Evolutionary conservation across 2,797 vertebrate genomes (phyloP).

Genomic region (Epinephelus coioides): DNA sequence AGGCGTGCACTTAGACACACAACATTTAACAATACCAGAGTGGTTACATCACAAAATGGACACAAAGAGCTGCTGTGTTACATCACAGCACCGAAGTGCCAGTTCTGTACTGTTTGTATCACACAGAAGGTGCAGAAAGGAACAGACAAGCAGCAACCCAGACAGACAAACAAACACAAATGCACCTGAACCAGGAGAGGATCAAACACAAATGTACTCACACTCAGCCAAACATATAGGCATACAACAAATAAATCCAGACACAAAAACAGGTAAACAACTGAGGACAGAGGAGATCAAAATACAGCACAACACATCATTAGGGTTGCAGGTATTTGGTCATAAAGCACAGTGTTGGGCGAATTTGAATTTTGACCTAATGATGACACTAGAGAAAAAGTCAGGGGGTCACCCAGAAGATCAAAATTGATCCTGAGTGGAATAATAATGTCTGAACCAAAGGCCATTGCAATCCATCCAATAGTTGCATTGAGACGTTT

Average conservation of each 20-base stretch:
- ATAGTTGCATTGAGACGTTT: background rate
- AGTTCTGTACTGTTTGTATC: conserved; percentile 12
- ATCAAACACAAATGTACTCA: conserved; percentile 12
- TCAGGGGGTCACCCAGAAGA: background rate
- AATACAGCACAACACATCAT: background rate
- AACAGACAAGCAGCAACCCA: conserved; percentile 9
- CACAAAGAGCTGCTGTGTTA: conserved; percentile 49
- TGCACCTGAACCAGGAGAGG: conserved; percentile 7
- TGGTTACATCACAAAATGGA: conserved; percentile 47
- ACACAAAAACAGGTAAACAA: background rate
- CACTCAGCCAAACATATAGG: background rate
- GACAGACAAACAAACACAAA: conserved; percentile 21
- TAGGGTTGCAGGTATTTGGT: background rate
- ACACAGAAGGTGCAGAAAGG: conserved; percentile 1
- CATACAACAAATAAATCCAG: background rate
- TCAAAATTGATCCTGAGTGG: background rate
- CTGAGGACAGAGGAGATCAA: background rate
- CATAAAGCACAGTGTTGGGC: background rate
- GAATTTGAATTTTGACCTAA: background rate
- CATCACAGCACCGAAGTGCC: conserved; percentile 39
- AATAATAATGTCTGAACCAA: background rate
- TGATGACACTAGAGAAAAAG: background rate
- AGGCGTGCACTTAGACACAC: background rate
- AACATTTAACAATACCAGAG: conserved; percentile 39
- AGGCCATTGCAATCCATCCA: background rate